Evolutionary conservation across 2,797 vertebrate genomes (phyloP).

Genomic region (Trematomus bernacchii): DNA sequence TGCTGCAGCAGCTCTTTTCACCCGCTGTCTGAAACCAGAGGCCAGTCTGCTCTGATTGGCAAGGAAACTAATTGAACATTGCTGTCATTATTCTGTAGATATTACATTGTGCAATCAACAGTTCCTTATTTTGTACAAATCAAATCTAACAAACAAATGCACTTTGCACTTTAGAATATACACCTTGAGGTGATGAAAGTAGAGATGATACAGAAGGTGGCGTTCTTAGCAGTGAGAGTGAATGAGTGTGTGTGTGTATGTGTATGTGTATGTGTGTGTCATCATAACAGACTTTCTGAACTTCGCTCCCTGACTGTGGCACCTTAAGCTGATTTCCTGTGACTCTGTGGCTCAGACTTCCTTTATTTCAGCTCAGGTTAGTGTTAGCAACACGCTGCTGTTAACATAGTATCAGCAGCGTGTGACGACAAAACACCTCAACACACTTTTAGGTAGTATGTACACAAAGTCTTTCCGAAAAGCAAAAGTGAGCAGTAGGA

Average conservation of each 20-base stretch:
- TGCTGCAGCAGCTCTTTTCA: too few relatives aligned
- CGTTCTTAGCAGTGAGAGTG: slow-evolving; percentile 25
- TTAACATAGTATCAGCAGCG: slow-evolving; percentile 4
- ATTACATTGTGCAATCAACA: not conserved
- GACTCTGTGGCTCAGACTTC: slow-evolving; percentile 15
- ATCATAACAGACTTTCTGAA: slow-evolving; percentile 37
- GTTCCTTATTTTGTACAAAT: slow-evolving; percentile 35
- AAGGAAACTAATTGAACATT: too few relatives aligned
- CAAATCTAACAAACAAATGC: slow-evolving; percentile 29
- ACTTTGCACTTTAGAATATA: slow-evolving; percentile 13
- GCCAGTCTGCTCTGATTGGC: too few relatives aligned
- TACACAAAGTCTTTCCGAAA: not conserved
- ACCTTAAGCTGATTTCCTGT: slow-evolving; percentile 21
- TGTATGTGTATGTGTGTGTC: not conserved
- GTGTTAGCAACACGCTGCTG: slow-evolving; percentile 19
- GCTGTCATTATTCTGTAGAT: too few relatives aligned
- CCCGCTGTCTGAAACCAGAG: too few relatives aligned
- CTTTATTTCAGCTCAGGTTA: slow-evolving; percentile 16
- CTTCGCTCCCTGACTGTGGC: slow-evolving; percentile 34
- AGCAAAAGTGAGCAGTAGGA: not conserved
- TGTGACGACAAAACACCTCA: slow-evolving; percentile 8
- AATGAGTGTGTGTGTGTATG: too few relatives aligned
- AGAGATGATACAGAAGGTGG: slow-evolving; percentile 36
- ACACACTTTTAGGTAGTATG: not conserved
- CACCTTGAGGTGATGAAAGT: slow-evolving; percentile 35